These are phyloP conservation scores for Crocuta crocuta DNA, from an alignment of 2,113 vertebrate species.

Conservation along the genomic window DNA sequence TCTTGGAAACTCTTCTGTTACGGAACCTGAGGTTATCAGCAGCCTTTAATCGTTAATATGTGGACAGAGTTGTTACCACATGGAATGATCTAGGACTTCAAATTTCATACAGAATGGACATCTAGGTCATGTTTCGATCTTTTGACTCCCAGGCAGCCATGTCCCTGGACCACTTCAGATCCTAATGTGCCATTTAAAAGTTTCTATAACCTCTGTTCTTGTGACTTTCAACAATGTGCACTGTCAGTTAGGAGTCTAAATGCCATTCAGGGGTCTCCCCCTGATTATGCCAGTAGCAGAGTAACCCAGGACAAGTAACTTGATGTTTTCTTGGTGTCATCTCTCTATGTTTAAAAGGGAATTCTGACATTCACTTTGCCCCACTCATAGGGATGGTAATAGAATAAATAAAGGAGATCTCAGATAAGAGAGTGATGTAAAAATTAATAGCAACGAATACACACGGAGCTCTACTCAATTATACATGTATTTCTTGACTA, in stretches of 20 bases:
- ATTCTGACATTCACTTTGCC: background rate
- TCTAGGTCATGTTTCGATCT: background rate
- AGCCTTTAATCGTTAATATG: background rate
- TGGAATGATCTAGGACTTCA: background rate
- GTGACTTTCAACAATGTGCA: background rate
- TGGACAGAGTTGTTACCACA: background rate
- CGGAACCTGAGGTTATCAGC: background rate
- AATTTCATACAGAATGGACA: background rate
- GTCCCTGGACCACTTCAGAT: background rate
- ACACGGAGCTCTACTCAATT: background rate
- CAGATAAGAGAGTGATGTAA: background rate
- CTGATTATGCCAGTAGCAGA: background rate
- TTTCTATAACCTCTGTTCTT: background rate
- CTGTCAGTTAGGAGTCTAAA: background rate
- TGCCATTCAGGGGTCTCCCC: background rate
- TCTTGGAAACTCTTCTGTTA: background rate
- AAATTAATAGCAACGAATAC: background rate
- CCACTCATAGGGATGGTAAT: background rate
- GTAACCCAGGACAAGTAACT: background rate
- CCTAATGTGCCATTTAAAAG: background rate
- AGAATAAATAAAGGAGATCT: slow-evolving; percentile 38
- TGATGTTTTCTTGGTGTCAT: background rate
- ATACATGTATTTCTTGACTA: background rate
- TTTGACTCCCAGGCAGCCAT: background rate
- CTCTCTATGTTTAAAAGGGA: background rate